Percentiles rank a stretch among this genome's conserved stretches.
Conservation (phyloP, 2,113 vertebrate species). For the Eurystomus gularis region DNA sequence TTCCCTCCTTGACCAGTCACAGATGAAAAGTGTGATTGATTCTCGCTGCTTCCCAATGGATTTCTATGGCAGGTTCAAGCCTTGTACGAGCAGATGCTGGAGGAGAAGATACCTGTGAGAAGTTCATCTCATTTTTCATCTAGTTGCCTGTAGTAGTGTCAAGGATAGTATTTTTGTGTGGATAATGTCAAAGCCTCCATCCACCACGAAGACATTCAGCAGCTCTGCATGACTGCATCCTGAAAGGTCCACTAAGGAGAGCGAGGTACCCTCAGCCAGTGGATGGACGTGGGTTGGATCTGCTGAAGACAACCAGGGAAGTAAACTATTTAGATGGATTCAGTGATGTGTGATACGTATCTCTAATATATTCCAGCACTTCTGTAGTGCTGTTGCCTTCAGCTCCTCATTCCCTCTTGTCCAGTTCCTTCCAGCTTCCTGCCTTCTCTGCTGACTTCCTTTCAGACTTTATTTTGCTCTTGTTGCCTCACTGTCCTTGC, state of each 20-base stretch:
- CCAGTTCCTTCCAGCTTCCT: background rate
- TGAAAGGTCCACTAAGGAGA: background rate
- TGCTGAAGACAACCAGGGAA: background rate
- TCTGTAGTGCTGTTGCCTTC: background rate
- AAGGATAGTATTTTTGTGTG: background rate
- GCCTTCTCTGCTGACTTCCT: background rate
- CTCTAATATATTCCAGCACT: background rate
- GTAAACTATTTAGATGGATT: background rate
- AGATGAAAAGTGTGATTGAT: background rate
- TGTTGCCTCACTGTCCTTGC: background rate
- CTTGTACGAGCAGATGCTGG: background rate
- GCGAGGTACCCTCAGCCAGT: fast-evolving
- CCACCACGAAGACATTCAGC: background rate
- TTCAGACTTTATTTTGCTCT: background rate
- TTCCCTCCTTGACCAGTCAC: background rate
- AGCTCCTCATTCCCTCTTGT: background rate
- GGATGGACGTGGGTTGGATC: background rate
- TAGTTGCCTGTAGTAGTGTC: background rate
- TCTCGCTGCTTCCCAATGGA: background rate
- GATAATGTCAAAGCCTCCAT: background rate
- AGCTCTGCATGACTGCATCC: background rate
- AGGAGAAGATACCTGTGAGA: background rate
- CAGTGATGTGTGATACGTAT: background rate
- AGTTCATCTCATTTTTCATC: background rate
- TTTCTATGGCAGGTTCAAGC: background rate